Percentiles rank a stretch among this genome's conserved stretches.
phyloP scores from a whole-genome alignment of 2,797 vertebrate species.

The Cirrhinus mrigala region DNA sequence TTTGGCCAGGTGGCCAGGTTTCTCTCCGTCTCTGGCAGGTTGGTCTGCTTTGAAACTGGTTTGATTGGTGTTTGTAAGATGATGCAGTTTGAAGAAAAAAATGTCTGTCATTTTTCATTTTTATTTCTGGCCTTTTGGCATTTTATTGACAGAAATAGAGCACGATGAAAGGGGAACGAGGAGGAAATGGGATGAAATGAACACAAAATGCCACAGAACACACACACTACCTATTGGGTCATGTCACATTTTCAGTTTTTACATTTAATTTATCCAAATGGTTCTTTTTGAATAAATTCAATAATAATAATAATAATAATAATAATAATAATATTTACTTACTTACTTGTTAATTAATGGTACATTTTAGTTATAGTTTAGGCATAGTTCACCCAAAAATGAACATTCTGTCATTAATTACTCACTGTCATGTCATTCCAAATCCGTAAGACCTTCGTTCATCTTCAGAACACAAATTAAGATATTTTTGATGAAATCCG shows the following conservation, averaged over 20 bases:
- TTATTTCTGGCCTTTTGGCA: neutral
- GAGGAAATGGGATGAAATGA: neutral
- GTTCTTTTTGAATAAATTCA: neutral
- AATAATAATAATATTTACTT: too few relatives aligned
- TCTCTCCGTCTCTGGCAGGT: neutral
- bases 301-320: too few relatives aligned
- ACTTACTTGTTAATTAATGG: too few relatives aligned
- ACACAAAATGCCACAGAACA: neutral
- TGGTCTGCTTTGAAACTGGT: slow-evolving; percentile 9
- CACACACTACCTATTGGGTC: neutral
- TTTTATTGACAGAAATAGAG: neutral
- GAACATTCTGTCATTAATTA: too few relatives aligned
- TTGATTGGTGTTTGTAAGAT: slow-evolving; percentile 9
- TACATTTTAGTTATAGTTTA: too few relatives aligned
- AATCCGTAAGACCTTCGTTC: too few relatives aligned
- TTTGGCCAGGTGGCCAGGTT: slow-evolving; percentile 17
- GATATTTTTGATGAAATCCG: too few relatives aligned
- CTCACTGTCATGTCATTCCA: too few relatives aligned
- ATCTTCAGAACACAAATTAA: too few relatives aligned
- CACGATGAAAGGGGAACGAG: neutral
- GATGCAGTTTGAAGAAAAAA: neutral
- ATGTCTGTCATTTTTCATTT: neutral
- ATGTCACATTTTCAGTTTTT: neutral
- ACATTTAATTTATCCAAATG: neutral
- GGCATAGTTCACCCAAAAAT: too few relatives aligned